These are phyloP conservation scores for Sphaerophoria rueppellii DNA, from an alignment of 2,888 invertebrate genomes.

Conservation along the genomic window DNA sequence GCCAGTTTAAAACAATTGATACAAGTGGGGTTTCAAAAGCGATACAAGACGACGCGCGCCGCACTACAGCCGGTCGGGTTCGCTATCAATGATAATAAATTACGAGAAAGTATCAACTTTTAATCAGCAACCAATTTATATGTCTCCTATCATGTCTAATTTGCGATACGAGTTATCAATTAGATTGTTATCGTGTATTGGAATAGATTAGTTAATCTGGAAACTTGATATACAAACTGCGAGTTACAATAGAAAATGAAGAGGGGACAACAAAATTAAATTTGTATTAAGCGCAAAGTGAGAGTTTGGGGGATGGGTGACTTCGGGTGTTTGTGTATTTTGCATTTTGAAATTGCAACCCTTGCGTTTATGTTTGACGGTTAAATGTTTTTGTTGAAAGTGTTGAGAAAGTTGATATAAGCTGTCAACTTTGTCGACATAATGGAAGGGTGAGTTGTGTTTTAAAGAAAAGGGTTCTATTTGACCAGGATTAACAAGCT, in stretches of 20 bases:
- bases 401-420: neutral
- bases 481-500: constrained; percentile 45
- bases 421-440: too few species aligned
- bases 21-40: constrained; percentile 18
- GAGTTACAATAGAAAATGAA: neutral
- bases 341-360: too few species aligned
- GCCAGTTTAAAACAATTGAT: constrained; percentile 18
- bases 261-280: neutral
- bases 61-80: constrained; percentile 15
- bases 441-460: constrained; percentile 29
- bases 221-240: constrained; percentile 13
- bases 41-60: neutral
- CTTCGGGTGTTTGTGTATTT: too few species aligned
- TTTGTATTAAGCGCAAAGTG: neutral
- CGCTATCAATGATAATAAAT: constrained; percentile 51
- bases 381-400: constrained; percentile 27
- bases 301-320: too few species aligned
- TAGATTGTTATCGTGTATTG: neutral
- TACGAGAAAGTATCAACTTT: constrained; percentile 29
- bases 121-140: constrained; percentile 15
- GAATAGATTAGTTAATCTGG: constrained; percentile 4
- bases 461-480: constrained; percentile 15
- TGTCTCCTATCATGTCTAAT: neutral
- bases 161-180: constrained; percentile 8
- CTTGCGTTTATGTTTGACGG: too few species aligned